Conservation (phyloP, 2,113 vertebrate species). For the Lagopus muta region DNA sequence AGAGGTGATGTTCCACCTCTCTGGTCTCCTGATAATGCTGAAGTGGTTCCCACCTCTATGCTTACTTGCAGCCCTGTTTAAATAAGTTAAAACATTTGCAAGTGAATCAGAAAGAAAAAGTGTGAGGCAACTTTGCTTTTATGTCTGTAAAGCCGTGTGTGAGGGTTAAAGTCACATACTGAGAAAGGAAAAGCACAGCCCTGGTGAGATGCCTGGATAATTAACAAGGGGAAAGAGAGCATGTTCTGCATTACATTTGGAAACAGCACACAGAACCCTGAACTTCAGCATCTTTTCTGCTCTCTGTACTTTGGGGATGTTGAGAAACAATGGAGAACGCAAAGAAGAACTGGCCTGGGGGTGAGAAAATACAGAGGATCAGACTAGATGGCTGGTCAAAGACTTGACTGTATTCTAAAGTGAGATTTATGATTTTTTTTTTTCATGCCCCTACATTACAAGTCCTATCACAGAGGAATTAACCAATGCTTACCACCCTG, state of each 20-base stretch:
- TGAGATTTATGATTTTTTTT: neutral
- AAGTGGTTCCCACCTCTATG: neutral
- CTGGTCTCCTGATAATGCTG: neutral
- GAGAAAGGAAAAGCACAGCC: neutral
- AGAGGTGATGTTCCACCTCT: neutral
- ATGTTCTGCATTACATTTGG: neutral
- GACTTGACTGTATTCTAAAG: neutral
- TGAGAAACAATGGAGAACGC: neutral
- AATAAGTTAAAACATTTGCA: neutral
- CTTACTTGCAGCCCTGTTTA: neutral
- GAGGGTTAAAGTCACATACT: neutral
- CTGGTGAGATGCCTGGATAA: neutral
- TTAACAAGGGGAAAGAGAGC: neutral
- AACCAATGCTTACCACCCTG: accelerated
- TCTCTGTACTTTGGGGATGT: neutral
- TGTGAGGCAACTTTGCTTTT: neutral
- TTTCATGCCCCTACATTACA: neutral
- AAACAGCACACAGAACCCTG: neutral
- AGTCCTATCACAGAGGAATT: neutral
- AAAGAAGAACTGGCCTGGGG: neutral
- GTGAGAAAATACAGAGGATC: neutral
- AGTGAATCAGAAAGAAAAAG: neutral
- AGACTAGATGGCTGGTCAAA: neutral
- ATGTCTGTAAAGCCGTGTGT: neutral
- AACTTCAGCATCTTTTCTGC: neutral